Conservation (phyloP, 2,888 invertebrate species). For the Chymomyza fuscimana region DNA sequence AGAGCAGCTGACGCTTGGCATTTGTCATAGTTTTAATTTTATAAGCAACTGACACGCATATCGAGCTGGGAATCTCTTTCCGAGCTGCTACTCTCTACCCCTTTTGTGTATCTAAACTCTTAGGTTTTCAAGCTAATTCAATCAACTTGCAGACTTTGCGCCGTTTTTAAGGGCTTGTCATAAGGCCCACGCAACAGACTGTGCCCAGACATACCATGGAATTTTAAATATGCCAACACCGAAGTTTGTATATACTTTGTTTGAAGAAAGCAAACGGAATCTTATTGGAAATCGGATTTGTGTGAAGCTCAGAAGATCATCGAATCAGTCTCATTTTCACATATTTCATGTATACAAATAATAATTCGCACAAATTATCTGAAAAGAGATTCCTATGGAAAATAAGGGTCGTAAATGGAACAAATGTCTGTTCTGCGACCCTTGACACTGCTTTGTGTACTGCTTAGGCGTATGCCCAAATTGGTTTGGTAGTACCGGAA, state of each 20-base stretch:
- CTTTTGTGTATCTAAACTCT: background rate
- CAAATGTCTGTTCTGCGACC: no score
- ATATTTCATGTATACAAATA: no score
- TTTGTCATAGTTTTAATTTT: slow-evolving; percentile 43
- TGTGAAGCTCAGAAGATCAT: no score
- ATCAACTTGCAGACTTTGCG: slow-evolving; percentile 24
- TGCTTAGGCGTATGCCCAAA: no score
- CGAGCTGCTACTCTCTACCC: background rate
- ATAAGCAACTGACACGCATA: slow-evolving; percentile 35
- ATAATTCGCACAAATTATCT: no score
- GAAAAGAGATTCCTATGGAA: no score
- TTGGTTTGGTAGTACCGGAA: no score
- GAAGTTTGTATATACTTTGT: background rate
- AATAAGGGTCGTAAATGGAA: no score
- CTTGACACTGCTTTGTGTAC: no score
- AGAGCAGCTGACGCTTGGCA: slow-evolving; percentile 10
- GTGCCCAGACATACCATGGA: background rate
- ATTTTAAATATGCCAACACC: background rate
- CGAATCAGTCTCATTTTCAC: no score
- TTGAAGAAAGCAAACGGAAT: background rate
- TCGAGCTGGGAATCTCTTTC: background rate
- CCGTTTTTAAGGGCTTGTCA: slow-evolving; percentile 31
- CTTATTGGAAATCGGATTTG: no score
- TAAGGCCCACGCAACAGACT: slow-evolving; percentile 4
- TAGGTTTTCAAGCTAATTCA: slow-evolving; percentile 13